phyloP scores from a whole-genome alignment of 2,113 vertebrate species.

The Leptocoma aspasia region DNA sequence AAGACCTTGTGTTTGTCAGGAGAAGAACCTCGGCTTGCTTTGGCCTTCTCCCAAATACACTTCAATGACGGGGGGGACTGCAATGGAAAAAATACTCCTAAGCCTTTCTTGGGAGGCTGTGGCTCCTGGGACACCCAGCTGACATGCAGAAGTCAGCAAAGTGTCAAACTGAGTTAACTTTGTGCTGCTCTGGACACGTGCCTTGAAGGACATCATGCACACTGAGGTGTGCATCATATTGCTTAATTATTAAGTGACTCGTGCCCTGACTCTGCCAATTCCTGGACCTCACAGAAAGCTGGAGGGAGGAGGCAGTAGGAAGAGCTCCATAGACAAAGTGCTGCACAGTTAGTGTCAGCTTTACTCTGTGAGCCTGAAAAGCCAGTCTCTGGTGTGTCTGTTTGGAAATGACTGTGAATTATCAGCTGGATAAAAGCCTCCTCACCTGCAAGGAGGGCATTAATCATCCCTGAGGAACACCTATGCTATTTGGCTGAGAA shows the following conservation, averaged over 20 bases:
- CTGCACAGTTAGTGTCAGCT: not conserved
- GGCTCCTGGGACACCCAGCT: not conserved
- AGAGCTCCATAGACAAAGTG: not conserved
- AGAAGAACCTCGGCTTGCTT: not conserved
- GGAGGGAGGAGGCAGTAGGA: not conserved
- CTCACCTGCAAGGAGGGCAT: not conserved
- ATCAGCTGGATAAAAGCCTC: not conserved
- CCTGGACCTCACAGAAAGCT: not conserved
- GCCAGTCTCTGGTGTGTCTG: not conserved
- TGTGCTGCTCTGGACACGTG: fast-evolving
- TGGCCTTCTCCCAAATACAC: not conserved
- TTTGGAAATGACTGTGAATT: not conserved
- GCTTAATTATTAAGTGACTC: no score
- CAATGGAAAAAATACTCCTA: not conserved
- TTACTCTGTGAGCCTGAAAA: not conserved
- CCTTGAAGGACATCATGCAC: not conserved
- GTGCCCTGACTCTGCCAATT: not conserved
- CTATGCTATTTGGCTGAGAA: not conserved
- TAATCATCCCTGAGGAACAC: not conserved
- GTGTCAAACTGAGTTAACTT: not conserved
- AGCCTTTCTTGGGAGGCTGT: not conserved
- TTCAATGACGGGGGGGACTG: not conserved
- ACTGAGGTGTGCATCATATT: no score
- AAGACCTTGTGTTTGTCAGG: not conserved
- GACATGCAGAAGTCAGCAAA: not conserved